Percentiles rank a stretch among this genome's conserved stretches.
These are phyloP conservation scores for Arion vulgaris DNA, from an alignment of 1,140 invertebrate species.

Conservation along the genomic window DNA sequence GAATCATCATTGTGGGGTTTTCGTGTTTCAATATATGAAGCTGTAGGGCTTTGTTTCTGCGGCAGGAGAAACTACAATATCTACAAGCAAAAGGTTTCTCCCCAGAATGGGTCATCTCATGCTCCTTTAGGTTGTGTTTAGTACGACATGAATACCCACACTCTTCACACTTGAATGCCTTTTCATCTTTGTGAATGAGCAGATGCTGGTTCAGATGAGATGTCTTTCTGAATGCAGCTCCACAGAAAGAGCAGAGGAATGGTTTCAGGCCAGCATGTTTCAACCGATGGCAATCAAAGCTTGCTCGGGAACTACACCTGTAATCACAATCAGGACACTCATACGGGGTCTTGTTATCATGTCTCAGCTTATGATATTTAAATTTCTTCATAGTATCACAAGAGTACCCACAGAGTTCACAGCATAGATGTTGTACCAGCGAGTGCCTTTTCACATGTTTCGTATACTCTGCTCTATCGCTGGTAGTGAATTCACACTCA, in stretches of 20 bases:
- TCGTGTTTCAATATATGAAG: slow-evolving; percentile 32
- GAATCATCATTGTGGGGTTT: neutral
- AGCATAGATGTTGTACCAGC: slow-evolving; percentile 22
- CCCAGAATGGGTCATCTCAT: slow-evolving; percentile 66
- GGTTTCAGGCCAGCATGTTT: slow-evolving; percentile 72
- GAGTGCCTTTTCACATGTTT: slow-evolving; percentile 21
- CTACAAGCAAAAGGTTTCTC: slow-evolving; percentile 37
- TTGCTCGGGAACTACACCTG: slow-evolving; percentile 33
- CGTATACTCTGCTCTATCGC: slow-evolving; percentile 21
- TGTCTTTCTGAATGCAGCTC: slow-evolving; percentile 23
- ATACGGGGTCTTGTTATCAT: slow-evolving; percentile 30
- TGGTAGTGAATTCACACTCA: slow-evolving; percentile 27
- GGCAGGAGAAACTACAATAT: slow-evolving; percentile 29
- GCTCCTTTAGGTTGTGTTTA: slow-evolving; percentile 88
- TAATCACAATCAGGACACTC: slow-evolving; percentile 33
- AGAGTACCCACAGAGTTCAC: slow-evolving; percentile 35
- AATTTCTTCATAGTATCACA: slow-evolving; percentile 39
- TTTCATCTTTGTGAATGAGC: slow-evolving; percentile 38
- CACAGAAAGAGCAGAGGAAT: slow-evolving; percentile 24
- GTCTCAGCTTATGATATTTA: slow-evolving; percentile 33
- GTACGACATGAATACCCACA: slow-evolving; percentile 78
- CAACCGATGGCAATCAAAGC: slow-evolving; percentile 36
- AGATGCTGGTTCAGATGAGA: slow-evolving; percentile 36
- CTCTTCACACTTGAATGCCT: slow-evolving; percentile 78
- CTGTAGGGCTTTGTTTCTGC: slow-evolving; percentile 29